These are phyloP conservation scores for Leistus spinibarbis DNA, from an alignment of 2,888 invertebrate genomes.

Conservation along the genomic window DNA sequence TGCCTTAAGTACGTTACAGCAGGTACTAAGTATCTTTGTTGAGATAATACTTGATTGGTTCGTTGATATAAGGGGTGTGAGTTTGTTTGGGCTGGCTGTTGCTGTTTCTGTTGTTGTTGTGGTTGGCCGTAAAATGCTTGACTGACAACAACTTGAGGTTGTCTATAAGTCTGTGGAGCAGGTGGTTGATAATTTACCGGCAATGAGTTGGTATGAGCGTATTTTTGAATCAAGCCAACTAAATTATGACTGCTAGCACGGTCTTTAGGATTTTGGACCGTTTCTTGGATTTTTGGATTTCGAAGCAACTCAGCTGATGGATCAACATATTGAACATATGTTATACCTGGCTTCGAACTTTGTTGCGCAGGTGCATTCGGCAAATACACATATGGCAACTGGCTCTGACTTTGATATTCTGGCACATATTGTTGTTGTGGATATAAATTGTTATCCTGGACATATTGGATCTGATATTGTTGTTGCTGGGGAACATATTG, in stretches of 20 bases:
- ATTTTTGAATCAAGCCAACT: slow-evolving; percentile 22
- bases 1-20: slow-evolving; percentile 17
- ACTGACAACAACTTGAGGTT: slow-evolving; percentile 24
- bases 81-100: not conserved
- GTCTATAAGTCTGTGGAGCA: slow-evolving; percentile 24
- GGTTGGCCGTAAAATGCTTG: slow-evolving; percentile 19
- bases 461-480: slow-evolving; percentile 42
- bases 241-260: slow-evolving; percentile 15
- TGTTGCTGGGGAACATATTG: slow-evolving; percentile 13
- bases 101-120: slow-evolving; percentile 3
- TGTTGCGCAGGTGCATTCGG: slow-evolving; percentile 51
- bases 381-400: slow-evolving; percentile 50
- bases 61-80: slow-evolving; percentile 5
- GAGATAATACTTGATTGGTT: slow-evolving; percentile 12
- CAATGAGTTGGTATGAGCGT: slow-evolving; percentile 24
- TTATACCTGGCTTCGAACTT: slow-evolving; percentile 51
- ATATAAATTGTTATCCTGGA: slow-evolving; percentile 43
- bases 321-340: slow-evolving; percentile 49
- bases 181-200: slow-evolving; percentile 30
- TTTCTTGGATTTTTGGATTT: slow-evolving; percentile 34
- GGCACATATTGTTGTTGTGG: slow-evolving; percentile 50
- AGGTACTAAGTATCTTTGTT: slow-evolving; percentile 16
- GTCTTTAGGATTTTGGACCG: slow-evolving; percentile 1
- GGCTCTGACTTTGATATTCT: slow-evolving; percentile 49
- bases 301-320: slow-evolving; percentile 43